Conservation (phyloP, 2,888 invertebrate species). For the Tridacna gigas region DNA sequence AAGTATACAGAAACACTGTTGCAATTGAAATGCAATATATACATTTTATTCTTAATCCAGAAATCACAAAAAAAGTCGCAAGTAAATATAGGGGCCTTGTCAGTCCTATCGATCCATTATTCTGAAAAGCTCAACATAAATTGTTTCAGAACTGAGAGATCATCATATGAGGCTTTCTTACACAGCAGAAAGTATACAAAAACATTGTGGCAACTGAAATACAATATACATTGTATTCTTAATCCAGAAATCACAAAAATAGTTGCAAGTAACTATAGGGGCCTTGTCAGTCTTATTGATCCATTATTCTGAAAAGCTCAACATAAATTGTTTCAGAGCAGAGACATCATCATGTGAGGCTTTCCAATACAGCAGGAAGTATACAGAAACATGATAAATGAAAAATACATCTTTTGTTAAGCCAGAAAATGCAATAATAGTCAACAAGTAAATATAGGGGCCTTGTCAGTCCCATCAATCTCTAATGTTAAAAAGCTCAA, state of each 20-base stretch:
- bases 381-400: too few species aligned
- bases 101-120: conserved; percentile 60
- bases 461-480: too few species aligned
- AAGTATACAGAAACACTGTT: too few species aligned
- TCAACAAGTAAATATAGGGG: too few species aligned
- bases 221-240: not conserved
- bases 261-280: not conserved
- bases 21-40: not conserved
- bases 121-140: conserved; percentile 32
- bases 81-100: not conserved
- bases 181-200: not conserved
- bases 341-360: conserved; percentile 17
- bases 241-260: not conserved
- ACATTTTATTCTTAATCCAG: not conserved
- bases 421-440: too few species aligned
- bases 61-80: too few species aligned
- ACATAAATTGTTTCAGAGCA: not conserved
- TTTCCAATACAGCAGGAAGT: not conserved
- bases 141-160: not conserved
- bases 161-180: conserved; percentile 11
- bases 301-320: conserved; percentile 34
- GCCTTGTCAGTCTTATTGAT: conserved; percentile 72
- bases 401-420: too few species aligned
- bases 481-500: too few species aligned
- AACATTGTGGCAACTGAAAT: not conserved